Evolutionary conservation across 2,797 vertebrate species (phyloP), one percentile per base, ranked within the genome.

Genomic region (Eupleurogrammus muticus): DNA sequence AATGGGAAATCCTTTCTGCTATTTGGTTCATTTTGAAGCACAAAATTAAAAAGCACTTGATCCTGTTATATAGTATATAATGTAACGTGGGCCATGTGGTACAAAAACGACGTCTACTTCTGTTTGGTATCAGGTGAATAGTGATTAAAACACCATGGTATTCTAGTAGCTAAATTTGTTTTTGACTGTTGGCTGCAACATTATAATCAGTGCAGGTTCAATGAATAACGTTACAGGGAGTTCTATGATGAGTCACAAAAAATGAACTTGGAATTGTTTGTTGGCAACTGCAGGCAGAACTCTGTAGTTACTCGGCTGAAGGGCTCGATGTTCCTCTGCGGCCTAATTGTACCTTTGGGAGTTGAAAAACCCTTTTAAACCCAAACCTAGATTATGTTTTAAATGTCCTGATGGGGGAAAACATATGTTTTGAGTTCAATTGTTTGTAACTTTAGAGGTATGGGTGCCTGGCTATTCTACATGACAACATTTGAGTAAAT

Each of bases 181-280:
- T 61, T 21, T 64, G 20, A 54, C 49, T 60, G 32, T 20, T 7
- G 17, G 6, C 53, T 51, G 21, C 9, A 2, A 19, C 52, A 5
- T 40, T 48, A 24, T 12, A n/a, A 47, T 49, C 38, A 17, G 11
- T 34, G 28, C 52, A 52, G 38, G 23, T 53, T 49, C 19, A 42
- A 46, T 0, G 3, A 40, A 60, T 35, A 19, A 40, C 21, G 55
- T 50, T 60, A 38, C 13, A 36, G 16, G 19, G 10, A 28, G 11
- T 3, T 35, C 60, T 70, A 35, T 55, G 61, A 36, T 55, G 19
- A 76, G 46, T 36, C n/a, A 46, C 17, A 23, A 50, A 16, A 40
- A 24, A 35, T 42, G 12, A 57, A 58, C 12, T 42, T 53, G 6
- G 53, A 77, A 63, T n/a, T 13, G 28, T 11, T 40, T 36, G 9